These are phyloP conservation scores for Smittia aterrima DNA, from an alignment of 2,888 invertebrate species.

Conservation along the genomic window DNA sequence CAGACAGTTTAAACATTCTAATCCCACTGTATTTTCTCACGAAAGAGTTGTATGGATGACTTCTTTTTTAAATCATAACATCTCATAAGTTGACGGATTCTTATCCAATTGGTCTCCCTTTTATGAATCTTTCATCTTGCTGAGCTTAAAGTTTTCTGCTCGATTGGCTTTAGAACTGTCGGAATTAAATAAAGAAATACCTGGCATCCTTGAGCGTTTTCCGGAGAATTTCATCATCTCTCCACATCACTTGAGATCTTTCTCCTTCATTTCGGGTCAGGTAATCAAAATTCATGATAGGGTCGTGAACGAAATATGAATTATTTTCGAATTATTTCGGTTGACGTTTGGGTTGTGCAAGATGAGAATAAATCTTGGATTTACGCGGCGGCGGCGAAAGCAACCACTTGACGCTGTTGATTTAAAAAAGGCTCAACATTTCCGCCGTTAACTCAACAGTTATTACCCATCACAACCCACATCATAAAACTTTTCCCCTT, in stretches of 20 bases:
- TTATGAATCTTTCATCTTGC: not conserved
- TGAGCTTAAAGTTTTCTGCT: not conserved
- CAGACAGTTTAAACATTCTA: not conserved
- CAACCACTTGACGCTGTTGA: constrained; percentile 7
- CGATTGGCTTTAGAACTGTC: constrained; percentile 3
- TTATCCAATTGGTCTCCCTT: not conserved
- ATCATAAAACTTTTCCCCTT: not conserved
- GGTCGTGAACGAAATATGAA: not conserved
- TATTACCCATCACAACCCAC: constrained; percentile 12
- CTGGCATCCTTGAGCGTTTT: not conserved
- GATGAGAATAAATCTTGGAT: not conserved
- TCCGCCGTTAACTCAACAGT: not conserved
- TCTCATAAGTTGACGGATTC: not conserved
- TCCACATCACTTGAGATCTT: not conserved
- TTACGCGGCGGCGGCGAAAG: not conserved
- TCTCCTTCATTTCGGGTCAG: not conserved
- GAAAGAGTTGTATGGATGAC: too few species aligned
- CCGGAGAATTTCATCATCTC: constrained; percentile 7
- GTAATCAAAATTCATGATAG: constrained; percentile 25
- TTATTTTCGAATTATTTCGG: constrained; percentile 3
- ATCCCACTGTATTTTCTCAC: too few species aligned
- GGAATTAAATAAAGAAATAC: not conserved
- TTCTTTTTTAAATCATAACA: not conserved
- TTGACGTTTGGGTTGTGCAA: too few species aligned
- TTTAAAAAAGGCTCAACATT: not conserved